These are phyloP conservation scores for Conistra vaccinii DNA, from an alignment of 2,888 invertebrate genomes.

Conservation along the genomic window DNA sequence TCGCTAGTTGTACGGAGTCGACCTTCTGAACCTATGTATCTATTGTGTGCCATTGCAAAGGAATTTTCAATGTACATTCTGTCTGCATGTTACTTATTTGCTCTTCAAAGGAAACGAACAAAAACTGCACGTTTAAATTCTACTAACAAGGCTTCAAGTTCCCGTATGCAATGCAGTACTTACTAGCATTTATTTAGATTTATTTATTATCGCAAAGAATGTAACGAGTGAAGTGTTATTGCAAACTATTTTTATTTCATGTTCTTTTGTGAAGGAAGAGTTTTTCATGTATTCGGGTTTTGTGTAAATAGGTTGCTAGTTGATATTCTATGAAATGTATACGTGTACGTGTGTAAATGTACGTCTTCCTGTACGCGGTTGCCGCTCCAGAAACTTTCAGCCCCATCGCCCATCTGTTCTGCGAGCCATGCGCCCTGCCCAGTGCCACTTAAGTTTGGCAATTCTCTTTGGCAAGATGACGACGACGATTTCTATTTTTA, in stretches of 20 bases:
- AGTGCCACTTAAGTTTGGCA: too few species aligned
- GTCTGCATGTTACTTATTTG: constrained; percentile 31
- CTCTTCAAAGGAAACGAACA: constrained; percentile 39
- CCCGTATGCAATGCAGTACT: constrained; percentile 13
- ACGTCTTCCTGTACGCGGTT: too few species aligned
- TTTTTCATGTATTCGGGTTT: background rate
- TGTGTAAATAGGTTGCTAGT: background rate
- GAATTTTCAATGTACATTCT: constrained; percentile 36
- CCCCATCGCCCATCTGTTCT: too few species aligned
- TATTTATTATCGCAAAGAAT: constrained; percentile 23
- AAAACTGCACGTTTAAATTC: constrained; percentile 30
- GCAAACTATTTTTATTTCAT: constrained; percentile 2
- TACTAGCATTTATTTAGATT: constrained; percentile 9
- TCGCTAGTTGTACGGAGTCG: background rate
- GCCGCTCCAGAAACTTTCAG: too few species aligned
- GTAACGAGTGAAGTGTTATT: background rate
- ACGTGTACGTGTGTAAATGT: too few species aligned
- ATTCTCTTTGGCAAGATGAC: too few species aligned
- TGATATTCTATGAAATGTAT: background rate
- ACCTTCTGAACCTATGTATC: background rate
- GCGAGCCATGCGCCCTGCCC: too few species aligned
- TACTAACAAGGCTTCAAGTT: constrained; percentile 39
- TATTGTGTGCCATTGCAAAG: background rate
- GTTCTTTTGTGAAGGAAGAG: background rate
- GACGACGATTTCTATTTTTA: too few species aligned